phyloP scores from a whole-genome alignment of 2,113 vertebrate genomes.

The Muntiacus reevesi region DNA sequence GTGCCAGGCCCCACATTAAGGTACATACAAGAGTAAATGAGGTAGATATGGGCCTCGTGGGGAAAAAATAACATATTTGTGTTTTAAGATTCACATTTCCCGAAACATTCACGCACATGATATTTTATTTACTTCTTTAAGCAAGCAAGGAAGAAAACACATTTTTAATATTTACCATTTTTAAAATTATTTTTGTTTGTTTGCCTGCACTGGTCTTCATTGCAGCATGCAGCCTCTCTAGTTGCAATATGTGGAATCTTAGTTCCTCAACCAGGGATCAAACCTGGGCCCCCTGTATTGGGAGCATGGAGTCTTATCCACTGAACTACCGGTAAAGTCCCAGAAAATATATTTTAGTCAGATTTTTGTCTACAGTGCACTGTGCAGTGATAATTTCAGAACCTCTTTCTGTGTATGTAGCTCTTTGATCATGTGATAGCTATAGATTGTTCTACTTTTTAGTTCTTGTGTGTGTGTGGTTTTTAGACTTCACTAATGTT shows the following conservation, averaged over 20 bases:
- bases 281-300: neutral
- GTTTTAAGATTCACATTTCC: constrained; percentile 4
- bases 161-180: neutral
- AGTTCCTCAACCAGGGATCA: neutral
- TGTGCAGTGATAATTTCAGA: neutral
- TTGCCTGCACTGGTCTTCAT: neutral
- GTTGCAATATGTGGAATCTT: neutral
- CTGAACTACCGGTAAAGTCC: neutral
- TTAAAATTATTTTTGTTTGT: neutral
- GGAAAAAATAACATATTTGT: neutral
- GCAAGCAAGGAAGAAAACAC: neutral
- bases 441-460: neutral
- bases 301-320: neutral
- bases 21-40: neutral
- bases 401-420: neutral
- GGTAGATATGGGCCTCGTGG: neutral
- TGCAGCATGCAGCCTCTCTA: neutral
- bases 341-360: neutral
- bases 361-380: neutral
- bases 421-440: neutral
- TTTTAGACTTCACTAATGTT: neutral
- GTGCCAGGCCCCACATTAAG: neutral
- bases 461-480: neutral
- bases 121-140: constrained; percentile 2
- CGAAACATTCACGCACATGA: neutral